These are phyloP conservation scores for Anadara kagoshimensis DNA, from an alignment of 1,140 invertebrate species.

Conservation along the genomic window DNA sequence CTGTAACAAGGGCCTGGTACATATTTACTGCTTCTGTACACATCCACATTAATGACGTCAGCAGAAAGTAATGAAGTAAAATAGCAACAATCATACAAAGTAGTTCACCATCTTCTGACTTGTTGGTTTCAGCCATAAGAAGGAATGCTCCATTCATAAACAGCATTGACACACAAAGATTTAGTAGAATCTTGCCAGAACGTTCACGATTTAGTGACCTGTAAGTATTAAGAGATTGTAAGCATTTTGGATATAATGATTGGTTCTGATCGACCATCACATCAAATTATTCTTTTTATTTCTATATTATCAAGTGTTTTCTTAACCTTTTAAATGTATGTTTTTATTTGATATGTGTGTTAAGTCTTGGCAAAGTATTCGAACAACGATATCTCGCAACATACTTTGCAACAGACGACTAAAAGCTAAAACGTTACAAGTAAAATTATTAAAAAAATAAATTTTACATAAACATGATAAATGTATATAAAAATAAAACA, in stretches of 20 bases:
- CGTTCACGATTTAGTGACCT: conserved; percentile 76
- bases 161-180: conserved; percentile 76
- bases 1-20: conserved; percentile 77
- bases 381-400: no score
- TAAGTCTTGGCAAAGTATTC: no score
- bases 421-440: no score
- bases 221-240: neutral
- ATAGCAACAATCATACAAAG: conserved; percentile 70
- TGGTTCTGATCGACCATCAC: no score
- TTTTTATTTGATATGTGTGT: no score
- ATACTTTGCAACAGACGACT: no score
- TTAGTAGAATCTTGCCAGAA: conserved; percentile 77
- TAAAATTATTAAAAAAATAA: no score
- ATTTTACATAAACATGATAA: no score
- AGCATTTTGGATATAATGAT: conserved; percentile 23
- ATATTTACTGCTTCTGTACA: conserved; percentile 77
- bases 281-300: no score
- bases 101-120: conserved; percentile 41
- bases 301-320: no score
- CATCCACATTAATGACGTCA: conserved; percentile 77
- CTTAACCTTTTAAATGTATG: no score
- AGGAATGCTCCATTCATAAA: conserved; percentile 75
- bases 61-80: conserved; percentile 75
- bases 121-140: conserved; percentile 63
- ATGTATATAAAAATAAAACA: no score